Conservation (phyloP, 2,888 invertebrate species). For the Cantharis rustica region DNA sequence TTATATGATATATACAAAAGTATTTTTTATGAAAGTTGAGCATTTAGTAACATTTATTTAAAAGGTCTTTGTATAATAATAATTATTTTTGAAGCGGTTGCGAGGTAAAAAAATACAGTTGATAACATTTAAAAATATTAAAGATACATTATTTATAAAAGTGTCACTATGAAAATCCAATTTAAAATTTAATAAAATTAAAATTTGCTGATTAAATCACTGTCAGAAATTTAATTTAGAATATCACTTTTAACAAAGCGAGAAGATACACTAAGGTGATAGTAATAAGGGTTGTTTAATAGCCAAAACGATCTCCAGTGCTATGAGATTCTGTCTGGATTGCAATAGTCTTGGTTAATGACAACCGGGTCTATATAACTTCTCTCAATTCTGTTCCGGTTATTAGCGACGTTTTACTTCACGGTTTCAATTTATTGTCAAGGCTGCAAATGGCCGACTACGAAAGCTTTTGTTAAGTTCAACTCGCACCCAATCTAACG, state of each 20-base stretch:
- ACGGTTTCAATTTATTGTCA: conserved; percentile 39
- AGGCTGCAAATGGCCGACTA: conserved; percentile 30
- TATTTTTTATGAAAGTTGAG: too few relatives aligned
- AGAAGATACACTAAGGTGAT: conserved; percentile 20
- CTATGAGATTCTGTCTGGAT: conserved; percentile 31
- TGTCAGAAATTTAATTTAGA: conserved; percentile 26
- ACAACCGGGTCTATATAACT: conserved; percentile 31
- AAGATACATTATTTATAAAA: conserved; percentile 9
- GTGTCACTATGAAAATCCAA: neutral
- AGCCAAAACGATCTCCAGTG: conserved; percentile 28
- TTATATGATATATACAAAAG: neutral
- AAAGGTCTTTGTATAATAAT: neutral
- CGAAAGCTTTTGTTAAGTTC: conserved; percentile 36
- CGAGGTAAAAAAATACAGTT: neutral
- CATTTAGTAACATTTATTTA: neutral
- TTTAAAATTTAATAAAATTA: conserved; percentile 8
- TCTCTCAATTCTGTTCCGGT: conserved; percentile 35
- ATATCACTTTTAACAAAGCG: conserved; percentile 20
- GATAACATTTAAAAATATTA: neutral
- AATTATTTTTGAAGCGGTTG: too few relatives aligned
- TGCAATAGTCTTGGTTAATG: conserved; percentile 31
- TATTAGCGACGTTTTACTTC: conserved; percentile 37
- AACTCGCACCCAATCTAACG: conserved; percentile 37
- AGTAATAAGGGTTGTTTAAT: conserved; percentile 32
- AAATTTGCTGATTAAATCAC: conserved; percentile 21